phyloP scores from a whole-genome alignment of 2,888 invertebrate genomes.

The Endomychus coccineus region DNA sequence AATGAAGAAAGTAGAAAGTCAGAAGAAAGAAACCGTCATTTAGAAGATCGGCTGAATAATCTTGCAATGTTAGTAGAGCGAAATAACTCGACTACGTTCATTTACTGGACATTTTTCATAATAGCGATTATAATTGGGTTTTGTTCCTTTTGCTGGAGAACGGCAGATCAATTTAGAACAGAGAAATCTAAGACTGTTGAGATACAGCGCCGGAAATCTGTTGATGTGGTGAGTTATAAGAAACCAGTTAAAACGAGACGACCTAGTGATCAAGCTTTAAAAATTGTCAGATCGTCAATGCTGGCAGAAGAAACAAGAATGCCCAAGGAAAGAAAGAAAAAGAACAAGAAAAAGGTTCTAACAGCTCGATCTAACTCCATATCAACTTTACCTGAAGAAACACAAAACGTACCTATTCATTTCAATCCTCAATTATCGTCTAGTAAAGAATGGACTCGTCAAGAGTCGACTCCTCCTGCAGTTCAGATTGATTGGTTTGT shows the following conservation, averaged over 20 bases:
- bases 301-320: conserved; percentile 17
- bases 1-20: conserved; percentile 68
- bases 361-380: conserved; percentile 30
- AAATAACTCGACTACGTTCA: conserved; percentile 56
- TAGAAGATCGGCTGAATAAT: conserved; percentile 55
- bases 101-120: conserved; percentile 49
- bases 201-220: conserved; percentile 52
- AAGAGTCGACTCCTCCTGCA: conserved; percentile 24
- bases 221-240: conserved; percentile 55
- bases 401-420: too few species aligned
- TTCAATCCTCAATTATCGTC: too few species aligned
- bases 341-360: conserved; percentile 19
- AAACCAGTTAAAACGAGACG: conserved; percentile 53
- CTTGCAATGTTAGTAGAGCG: conserved; percentile 58
- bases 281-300: conserved; percentile 39
- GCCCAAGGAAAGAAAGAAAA: conserved; percentile 21
- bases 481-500: conserved; percentile 28
- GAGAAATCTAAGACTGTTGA: background rate
- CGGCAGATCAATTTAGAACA: conserved; percentile 1
- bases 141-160: conserved; percentile 44
- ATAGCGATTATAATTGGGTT: conserved; percentile 47
- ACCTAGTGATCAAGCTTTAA: conserved; percentile 68
- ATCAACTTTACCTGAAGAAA: conserved; percentile 21
- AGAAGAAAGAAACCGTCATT: conserved; percentile 59
- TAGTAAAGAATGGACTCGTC: conserved; percentile 20